A percentile compares a stretch with the other conserved stretches of the same genome.
Evolutionary conservation across 1,140 invertebrate species (phyloP).

Genomic region (Tetragnatha versicolor): DNA sequence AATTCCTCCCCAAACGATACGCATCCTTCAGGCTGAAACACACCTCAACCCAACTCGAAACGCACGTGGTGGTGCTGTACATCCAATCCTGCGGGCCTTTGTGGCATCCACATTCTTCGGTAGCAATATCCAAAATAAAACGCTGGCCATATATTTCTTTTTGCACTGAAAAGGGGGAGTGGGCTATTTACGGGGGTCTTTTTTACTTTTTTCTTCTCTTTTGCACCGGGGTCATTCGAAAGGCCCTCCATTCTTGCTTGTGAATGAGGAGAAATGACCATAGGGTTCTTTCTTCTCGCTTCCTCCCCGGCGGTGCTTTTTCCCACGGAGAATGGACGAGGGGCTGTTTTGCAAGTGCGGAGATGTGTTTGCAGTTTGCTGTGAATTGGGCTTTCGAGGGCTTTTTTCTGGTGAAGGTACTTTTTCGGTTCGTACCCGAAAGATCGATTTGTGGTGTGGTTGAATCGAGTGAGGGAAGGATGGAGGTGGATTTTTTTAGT

Average conservation of each 20-base stretch:
- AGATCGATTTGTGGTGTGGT: too few species aligned
- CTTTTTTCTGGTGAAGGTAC: too few species aligned
- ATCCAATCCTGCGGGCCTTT: neutral
- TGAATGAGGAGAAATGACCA: constrained; percentile 47
- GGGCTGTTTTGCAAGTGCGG: neutral
- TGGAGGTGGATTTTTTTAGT: too few species aligned
- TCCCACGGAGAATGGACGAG: constrained; percentile 18
- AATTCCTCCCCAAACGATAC: too few species aligned
- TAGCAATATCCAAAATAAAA: constrained; percentile 38
- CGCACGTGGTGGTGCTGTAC: neutral
- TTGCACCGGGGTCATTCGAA: constrained; percentile 10
- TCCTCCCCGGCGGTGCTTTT: neutral
- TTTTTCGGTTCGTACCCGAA: too few species aligned
- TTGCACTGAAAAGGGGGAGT: neutral
- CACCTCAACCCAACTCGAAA: neutral
- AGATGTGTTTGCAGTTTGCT: neutral
- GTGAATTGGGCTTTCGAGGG: neutral
- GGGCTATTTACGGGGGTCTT: constrained; percentile 21
- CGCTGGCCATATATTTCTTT: constrained; percentile 27
- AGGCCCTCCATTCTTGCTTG: constrained; percentile 4
- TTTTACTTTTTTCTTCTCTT: too few species aligned
- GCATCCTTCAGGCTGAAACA: neutral
- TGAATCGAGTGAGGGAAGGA: too few species aligned
- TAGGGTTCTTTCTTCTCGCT: neutral
- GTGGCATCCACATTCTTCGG: constrained; percentile 6